phyloP scores from a whole-genome alignment of 2,888 invertebrate genomes.

The Camponotus fellah region DNA sequence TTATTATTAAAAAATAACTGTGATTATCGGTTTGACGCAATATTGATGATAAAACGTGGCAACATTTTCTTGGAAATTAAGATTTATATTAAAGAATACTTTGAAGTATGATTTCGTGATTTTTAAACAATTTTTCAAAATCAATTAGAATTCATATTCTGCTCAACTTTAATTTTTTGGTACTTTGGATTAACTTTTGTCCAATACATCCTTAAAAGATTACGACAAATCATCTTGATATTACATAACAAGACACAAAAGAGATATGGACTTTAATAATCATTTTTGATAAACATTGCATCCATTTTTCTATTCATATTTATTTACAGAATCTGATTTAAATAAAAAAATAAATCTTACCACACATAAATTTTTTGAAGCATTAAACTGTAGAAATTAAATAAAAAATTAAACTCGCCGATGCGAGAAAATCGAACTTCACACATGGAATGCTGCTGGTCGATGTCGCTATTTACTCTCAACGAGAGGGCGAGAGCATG shows the following conservation, averaged over 20 bases:
- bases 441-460: conserved; percentile 27
- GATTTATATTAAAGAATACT: too few relatives aligned
- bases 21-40: too few relatives aligned
- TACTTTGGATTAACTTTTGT: too few relatives aligned
- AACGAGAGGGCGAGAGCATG: conserved; percentile 63
- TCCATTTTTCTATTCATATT: background rate
- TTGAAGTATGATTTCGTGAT: too few relatives aligned
- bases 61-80: too few relatives aligned
- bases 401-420: background rate
- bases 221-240: background rate
- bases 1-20: too few relatives aligned
- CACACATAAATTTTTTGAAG: background rate
- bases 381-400: background rate
- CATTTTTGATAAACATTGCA: background rate
- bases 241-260: background rate
- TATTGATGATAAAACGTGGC: too few relatives aligned
- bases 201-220: too few relatives aligned
- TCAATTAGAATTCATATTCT: too few relatives aligned
- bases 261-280: background rate
- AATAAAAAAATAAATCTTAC: background rate
- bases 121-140: too few relatives aligned
- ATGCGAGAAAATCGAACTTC: background rate
- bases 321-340: background rate
- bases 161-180: too few relatives aligned
- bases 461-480: conserved; percentile 62